These are phyloP conservation scores for Alca torda DNA, from an alignment of 2,797 vertebrate genomes.

Conservation along the genomic window DNA sequence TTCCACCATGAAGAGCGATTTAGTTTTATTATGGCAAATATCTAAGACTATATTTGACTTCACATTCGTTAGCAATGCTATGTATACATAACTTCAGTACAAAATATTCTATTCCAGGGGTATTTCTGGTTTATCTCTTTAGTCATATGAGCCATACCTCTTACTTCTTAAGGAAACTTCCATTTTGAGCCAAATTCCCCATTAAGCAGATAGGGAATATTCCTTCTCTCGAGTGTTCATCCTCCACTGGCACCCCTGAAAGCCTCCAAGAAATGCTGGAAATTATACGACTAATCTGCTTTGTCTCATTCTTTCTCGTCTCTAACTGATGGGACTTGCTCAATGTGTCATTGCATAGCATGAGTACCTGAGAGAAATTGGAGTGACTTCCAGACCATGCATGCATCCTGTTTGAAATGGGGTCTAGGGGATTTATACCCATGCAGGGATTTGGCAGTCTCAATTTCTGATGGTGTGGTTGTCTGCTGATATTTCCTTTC, in stretches of 20 bases:
- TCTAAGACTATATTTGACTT: not conserved
- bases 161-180: not conserved
- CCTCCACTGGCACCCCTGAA: not conserved
- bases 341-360: accelerated
- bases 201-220: not conserved
- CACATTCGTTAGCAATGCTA: not conserved
- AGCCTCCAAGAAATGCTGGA: not conserved
- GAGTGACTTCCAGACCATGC: not conserved
- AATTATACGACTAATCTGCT: not conserved
- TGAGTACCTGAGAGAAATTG: not conserved
- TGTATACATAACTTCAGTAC: not conserved
- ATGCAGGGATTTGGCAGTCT: not conserved
- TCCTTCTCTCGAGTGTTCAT: not conserved
- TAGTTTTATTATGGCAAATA: not conserved
- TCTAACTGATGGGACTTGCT: not conserved
- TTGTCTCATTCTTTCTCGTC: not conserved
- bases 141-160: not conserved
- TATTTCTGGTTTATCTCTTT: not conserved
- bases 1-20: not conserved
- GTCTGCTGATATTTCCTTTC: not conserved
- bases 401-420: not conserved
- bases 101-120: not conserved
- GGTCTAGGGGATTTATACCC: not conserved
- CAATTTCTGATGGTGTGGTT: not conserved
- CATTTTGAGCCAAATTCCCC: not conserved